phyloP scores from a whole-genome alignment of 2,113 vertebrate species.

The Psilopsiagon aurifrons region DNA sequence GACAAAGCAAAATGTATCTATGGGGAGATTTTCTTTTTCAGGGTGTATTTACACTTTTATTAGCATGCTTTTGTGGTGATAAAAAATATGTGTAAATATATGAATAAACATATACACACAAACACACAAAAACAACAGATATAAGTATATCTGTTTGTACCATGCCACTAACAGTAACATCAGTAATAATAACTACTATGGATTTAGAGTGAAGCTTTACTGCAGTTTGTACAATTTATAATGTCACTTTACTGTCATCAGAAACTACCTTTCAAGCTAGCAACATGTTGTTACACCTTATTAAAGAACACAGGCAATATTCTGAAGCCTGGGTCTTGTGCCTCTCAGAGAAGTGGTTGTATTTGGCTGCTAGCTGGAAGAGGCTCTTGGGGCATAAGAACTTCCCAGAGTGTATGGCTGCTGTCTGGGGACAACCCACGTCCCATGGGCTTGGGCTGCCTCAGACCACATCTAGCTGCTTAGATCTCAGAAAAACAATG shows the following conservation, averaged over 20 bases:
- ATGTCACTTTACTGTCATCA: neutral
- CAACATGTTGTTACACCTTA: neutral
- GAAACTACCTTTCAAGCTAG: neutral
- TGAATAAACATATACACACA: neutral
- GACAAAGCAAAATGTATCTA: neutral
- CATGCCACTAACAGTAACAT: neutral
- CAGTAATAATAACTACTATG: neutral
- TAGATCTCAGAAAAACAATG: neutral
- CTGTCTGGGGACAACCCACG: rapidly evolving
- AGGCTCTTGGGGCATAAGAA: neutral
- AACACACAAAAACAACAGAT: neutral
- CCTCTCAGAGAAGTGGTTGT: neutral
- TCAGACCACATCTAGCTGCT: neutral
- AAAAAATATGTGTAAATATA: neutral
- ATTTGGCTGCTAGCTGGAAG: neutral
- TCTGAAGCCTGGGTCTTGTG: neutral
- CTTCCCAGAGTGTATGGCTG: neutral
- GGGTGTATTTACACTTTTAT: neutral
- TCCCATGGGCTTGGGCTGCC: neutral
- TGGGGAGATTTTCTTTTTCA: neutral
- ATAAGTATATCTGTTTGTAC: neutral
- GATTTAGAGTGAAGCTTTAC: neutral
- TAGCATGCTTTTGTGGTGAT: neutral
- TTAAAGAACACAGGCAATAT: neutral
- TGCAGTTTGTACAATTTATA: neutral